These are phyloP conservation scores for Rhopalosiphum nymphaeae DNA, from an alignment of 2,888 invertebrate genomes.

Conservation along the genomic window DNA sequence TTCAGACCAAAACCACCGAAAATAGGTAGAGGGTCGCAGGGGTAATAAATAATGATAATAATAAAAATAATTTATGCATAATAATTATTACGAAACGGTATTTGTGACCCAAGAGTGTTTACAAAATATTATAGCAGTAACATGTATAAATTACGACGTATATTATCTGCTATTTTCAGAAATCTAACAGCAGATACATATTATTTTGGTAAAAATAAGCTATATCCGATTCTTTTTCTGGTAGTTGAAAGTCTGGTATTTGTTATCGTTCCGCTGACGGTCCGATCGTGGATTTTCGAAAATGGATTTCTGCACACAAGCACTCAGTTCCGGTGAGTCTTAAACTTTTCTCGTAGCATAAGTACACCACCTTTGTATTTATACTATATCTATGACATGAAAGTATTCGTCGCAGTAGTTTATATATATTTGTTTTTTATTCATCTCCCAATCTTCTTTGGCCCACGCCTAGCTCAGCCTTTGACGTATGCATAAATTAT, in stretches of 20 bases:
- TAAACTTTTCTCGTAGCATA: neutral
- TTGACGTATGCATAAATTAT: conserved; percentile 30
- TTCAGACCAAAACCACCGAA: neutral
- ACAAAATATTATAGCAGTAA: neutral
- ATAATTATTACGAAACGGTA: neutral
- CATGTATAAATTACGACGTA: neutral
- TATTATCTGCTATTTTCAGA: no score
- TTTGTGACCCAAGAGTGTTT: neutral
- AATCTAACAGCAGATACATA: neutral
- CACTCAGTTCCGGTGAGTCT: neutral
- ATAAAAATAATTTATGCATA: neutral
- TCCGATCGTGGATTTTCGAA: neutral
- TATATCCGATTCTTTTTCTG: neutral
- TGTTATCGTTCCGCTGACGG: neutral
- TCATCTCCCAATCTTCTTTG: neutral
- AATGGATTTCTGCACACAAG: neutral
- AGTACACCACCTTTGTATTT: neutral
- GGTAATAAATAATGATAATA: neutral
- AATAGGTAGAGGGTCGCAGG: neutral
- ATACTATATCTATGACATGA: neutral
- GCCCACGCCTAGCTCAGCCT: neutral
- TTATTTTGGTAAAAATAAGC: neutral
- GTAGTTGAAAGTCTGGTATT: neutral
- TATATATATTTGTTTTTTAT: neutral
- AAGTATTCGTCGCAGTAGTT: neutral